Base-by-base conservation (phyloP, 37 sponge, comb jelly and placozoan genomes). In the Ephydatia muelleri region DNA sequence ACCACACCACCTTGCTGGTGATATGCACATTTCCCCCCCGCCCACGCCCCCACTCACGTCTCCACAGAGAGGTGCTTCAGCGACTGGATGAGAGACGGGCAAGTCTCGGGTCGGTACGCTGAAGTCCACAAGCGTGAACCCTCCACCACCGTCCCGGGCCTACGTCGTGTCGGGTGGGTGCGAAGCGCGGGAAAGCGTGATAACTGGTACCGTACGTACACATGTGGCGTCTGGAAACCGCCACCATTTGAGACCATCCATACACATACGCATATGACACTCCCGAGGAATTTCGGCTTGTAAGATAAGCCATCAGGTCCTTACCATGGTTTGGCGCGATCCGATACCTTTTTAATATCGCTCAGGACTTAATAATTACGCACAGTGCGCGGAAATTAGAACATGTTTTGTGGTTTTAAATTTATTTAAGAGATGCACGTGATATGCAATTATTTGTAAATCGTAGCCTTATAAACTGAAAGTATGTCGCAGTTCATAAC, bases 121-220 rank as follows among this genome's bases (percentile, higher is more conserved):
- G 88, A 96, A 96, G 66, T 96, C 97, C 70, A 96, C 92, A 39
- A 94, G 76, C 0, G 95, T 94, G 75, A 96, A 96, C 30, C 92
- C 92, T 64, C 94, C 94, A 22, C 77, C 93, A 78, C 57, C 16
- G 57, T 57, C 57, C 1, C 19, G 57, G 19, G 57, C 57, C 57
- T 57, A 57, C 12, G 16, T 57, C 16, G 57, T 1, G 57, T 5
- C 19, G 57, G n/a, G 57, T 5, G 57, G 57, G 16, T 5, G 57
- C 19, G 57, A 14, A 14, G 14, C 19, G 57, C 19, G 57, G 57
- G 57, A 14, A 14, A 14, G 57, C 57, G 9, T 57, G 57, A 57
- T 57, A 57, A 11, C 57, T 14, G 12, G 19, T 57, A 57, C 16
- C 57, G 9, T 8, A 57, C 16, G 1, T 1, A 57, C 19, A 57